These are phyloP conservation scores for Choloepus didactylus DNA, from an alignment of 2,797 vertebrate species.

Conservation along the genomic window DNA sequence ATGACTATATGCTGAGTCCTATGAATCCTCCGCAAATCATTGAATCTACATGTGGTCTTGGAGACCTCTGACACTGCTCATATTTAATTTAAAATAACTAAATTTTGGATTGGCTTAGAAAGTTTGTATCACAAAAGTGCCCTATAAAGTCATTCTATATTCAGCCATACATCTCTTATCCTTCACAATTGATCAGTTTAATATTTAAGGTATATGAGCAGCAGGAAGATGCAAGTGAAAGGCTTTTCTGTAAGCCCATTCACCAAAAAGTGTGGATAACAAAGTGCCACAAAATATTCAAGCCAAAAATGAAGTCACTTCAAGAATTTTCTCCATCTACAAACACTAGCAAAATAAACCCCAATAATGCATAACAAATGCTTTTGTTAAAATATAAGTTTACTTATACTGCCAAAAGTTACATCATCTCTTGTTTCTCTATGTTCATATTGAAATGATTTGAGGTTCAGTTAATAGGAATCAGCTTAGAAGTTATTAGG, in stretches of 20 bases:
- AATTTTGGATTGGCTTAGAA: not conserved
- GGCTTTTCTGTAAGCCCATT: not conserved
- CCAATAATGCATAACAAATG: slow-evolving; percentile 15
- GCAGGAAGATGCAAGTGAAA: not conserved
- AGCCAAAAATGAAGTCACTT: slow-evolving; percentile 47
- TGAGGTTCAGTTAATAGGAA: slow-evolving; percentile 47
- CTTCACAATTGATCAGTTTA: not conserved
- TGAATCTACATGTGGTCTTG: not conserved
- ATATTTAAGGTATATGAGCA: not conserved
- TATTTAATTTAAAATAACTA: slow-evolving; percentile 26
- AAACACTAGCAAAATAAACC: slow-evolving; percentile 43
- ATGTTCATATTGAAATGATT: slow-evolving; percentile 46
- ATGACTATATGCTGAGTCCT: not conserved
- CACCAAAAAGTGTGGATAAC: not conserved
- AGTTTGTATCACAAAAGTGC: not conserved
- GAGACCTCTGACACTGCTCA: not conserved
- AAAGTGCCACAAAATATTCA: slow-evolving; percentile 24
- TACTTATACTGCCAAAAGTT: slow-evolving; percentile 21
- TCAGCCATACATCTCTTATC: slow-evolving; percentile 18
- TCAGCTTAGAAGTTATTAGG: slow-evolving; percentile 36
- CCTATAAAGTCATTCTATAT: not conserved
- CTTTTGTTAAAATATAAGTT: slow-evolving; percentile 50
- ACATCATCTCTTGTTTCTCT: slow-evolving; percentile 48
- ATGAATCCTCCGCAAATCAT: not conserved
- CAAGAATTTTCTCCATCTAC: slow-evolving; percentile 27